Evolutionary conservation across 1,140 invertebrate species (phyloP).

Genomic region (Tenebrio molitor): DNA sequence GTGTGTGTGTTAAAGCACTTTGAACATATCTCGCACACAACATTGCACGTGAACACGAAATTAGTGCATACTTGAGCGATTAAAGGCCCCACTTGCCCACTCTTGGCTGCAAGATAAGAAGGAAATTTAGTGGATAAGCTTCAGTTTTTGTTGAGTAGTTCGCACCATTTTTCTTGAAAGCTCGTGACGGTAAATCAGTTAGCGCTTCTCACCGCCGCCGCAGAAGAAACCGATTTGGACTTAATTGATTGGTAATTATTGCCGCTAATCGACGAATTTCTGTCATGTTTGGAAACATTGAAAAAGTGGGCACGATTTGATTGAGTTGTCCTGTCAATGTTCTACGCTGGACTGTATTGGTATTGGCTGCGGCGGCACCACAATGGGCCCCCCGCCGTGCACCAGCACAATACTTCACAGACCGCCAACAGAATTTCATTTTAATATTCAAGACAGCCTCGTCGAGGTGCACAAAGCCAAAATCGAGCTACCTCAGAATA

Average conservation of each 20-base stretch:
- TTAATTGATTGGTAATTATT: slow-evolving; percentile 42
- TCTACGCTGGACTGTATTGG: slow-evolving; percentile 19
- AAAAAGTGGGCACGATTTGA: slow-evolving; percentile 31
- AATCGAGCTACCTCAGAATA: not conserved
- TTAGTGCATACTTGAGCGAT: slow-evolving; percentile 32
- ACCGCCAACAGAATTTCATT: slow-evolving; percentile 35
- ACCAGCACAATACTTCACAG: slow-evolving; percentile 17
- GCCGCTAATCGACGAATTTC: slow-evolving; percentile 38
- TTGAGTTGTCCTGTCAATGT: slow-evolving; percentile 45
- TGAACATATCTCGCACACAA: slow-evolving; percentile 29
- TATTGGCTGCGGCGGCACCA: slow-evolving; percentile 19
- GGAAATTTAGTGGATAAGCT: slow-evolving; percentile 19
- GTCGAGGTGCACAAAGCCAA: not conserved
- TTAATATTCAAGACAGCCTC: slow-evolving; percentile 6
- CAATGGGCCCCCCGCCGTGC: slow-evolving; percentile 36
- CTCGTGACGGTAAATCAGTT: slow-evolving; percentile 23
- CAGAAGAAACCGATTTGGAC: not conserved
- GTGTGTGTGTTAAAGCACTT: slow-evolving; percentile 32
- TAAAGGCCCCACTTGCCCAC: slow-evolving; percentile 4
- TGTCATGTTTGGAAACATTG: slow-evolving; percentile 36
- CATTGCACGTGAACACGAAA: slow-evolving; percentile 43
- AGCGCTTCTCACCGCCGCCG: not conserved
- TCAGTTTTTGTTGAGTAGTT: slow-evolving; percentile 42
- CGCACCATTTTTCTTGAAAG: slow-evolving; percentile 36
- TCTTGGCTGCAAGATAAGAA: slow-evolving; percentile 34